Evolutionary conservation across 1,140 invertebrate genomes (phyloP).

Genomic region (Orius laevigatus): DNA sequence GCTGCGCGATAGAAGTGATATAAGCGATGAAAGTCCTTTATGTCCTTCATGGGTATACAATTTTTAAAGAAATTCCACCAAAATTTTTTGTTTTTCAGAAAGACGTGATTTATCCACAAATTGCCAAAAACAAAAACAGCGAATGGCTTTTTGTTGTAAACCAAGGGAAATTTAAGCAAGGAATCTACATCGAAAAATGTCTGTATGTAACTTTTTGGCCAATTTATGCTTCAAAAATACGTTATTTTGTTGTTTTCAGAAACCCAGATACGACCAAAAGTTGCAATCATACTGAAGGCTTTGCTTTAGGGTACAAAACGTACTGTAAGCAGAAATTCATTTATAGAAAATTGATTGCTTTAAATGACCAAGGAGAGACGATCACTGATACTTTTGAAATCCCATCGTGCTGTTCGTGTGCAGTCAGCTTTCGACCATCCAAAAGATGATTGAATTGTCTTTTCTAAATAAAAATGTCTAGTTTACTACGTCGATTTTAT

Average conservation of each 20-base stretch:
- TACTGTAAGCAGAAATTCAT: constrained; percentile 45
- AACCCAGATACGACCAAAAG: constrained; percentile 4
- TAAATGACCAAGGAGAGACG: constrained; percentile 30
- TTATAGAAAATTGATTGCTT: constrained; percentile 33
- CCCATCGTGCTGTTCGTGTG: constrained; percentile 46
- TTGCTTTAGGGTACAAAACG: constrained; percentile 33
- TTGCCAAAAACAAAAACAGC: constrained; percentile 29
- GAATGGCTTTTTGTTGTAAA: constrained; percentile 41
- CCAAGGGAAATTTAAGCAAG: constrained; percentile 34
- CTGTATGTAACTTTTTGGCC: constrained; percentile 26
- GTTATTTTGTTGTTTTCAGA: constrained; percentile 1
- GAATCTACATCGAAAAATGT: constrained; percentile 36
- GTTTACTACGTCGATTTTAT: too few relatives aligned
- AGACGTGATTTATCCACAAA: constrained; percentile 29
- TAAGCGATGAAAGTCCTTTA: constrained; percentile 16
- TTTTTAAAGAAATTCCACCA: too few relatives aligned
- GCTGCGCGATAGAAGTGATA: constrained; percentile 15
- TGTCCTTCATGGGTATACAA: constrained; percentile 15
- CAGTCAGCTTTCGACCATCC: constrained; percentile 21
- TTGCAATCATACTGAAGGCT: constrained; percentile 25
- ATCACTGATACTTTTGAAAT: constrained; percentile 26
- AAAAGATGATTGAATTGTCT: too few relatives aligned
- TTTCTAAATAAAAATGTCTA: too few relatives aligned
- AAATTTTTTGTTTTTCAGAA: constrained; percentile 13
- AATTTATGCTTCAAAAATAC: neutral